Base-by-base conservation (phyloP, 2,797 vertebrate species). In the Harpagifer antarcticus region DNA sequence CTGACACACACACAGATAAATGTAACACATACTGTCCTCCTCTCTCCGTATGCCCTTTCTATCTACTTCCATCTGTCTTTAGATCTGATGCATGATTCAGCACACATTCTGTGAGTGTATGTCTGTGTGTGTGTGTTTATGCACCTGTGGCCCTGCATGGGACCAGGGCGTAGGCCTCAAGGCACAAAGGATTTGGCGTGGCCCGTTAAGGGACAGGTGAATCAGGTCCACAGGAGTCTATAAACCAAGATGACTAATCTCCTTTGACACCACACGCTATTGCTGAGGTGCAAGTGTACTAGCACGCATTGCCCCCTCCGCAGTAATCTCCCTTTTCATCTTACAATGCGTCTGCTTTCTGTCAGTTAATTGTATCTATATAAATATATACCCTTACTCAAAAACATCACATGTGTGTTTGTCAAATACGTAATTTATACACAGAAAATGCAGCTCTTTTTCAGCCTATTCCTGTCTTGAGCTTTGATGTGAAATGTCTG, bases 241-340 rank as follows among this genome's bases (percentile, higher is more conserved):
- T 82, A 79, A 86, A 89, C 63, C 70, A 68, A 76, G 67, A 79
- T 55, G 33, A 42, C 78, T 92, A 90, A 92, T 88, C 88, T 84
- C 50, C 70, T 87, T 68, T 88, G 74, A 80, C 82, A 71, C 58
- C 20, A 48, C 78, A 68, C 56, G 78, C 78, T 70, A 83, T 70
- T 79, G 79, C 83, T 91, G 76, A 81, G 68, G 40, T 63, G 87
- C 78, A 81, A 83, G 80, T 68, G 66, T 45, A 70, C 6, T 37
- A 37, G 53, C 1, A 23, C 19, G 23, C 76, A 11, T 13, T 42
- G 17, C 33, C 1, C 33, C 59, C 86, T 76, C 72, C 48, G 31
- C 69, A 55, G 1, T 59, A 63, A 65, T 52, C 57, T 71, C 62
- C 53, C 47, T 50, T 56, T 64, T 71, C 37, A 44, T 54, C 6